Evolutionary conservation across 1,140 invertebrate genomes (phyloP), one percentile per base, ranked within the genome.

Genomic region (Lucilia cuprina): DNA sequence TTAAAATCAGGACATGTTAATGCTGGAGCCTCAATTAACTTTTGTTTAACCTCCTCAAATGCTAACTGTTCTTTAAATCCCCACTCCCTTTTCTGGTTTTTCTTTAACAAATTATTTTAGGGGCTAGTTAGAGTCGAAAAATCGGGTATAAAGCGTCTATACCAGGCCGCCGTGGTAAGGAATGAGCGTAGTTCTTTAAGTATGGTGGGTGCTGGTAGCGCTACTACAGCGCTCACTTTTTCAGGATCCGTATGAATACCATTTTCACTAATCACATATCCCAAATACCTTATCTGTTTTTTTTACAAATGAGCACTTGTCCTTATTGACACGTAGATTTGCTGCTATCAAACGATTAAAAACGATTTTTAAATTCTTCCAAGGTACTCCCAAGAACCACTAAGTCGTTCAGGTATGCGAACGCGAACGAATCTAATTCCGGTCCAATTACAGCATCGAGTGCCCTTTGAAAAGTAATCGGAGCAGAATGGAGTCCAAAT

Each of bases 401-500:
- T n/a, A 65, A 8, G 13, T 65, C 55, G 9, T 65, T 12, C 55
- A 65, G 5, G 83, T 92, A 92, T 0, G 87, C 87, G n/a, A 91
- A 85, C 12, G 88, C 83, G 2, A 74, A 55, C 8, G 91, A 74
- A 19, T 85, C 82, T 1, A 41, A 5, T 5, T 41, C 41, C 2
- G 41, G 41, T 2, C 41, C 41, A 41, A 41, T 41, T 41, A 41
- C 41, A 12, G 17, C n/a, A 86, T 50, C 10, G 84, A 85, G 35
- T 85, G 83, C n/a, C 74, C 41, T 50, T 90, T 85, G 5, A 85
- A 25, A 83, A 89, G 88, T 4, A 91, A 89, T 86, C 82, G 93
- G 93, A 0, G 91, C 91, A 0, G 92, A 93, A 55, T 91, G 89
- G 13, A 87, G 85, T 5, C 19, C 19, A 12, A 19, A 41, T 2